Conservation (phyloP, 2,113 vertebrate genomes). For the Coreoperca whiteheadi region DNA sequence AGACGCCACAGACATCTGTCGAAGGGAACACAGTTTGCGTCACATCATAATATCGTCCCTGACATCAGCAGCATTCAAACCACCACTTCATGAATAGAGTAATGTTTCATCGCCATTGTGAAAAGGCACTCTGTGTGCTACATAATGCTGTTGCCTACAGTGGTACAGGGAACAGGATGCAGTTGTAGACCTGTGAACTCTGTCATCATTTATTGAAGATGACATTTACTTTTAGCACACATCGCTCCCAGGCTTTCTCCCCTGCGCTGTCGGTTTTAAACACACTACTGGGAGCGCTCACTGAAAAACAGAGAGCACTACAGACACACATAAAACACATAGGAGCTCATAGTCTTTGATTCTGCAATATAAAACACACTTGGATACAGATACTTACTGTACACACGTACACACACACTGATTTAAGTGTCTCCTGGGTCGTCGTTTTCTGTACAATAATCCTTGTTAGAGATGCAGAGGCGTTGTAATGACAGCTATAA, state of each 20-base stretch:
- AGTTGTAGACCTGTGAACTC: constrained; percentile 76
- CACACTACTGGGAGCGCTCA: constrained; percentile 70
- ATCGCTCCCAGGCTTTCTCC: constrained; percentile 70
- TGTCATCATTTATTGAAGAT: constrained; percentile 81
- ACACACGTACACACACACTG: constrained; percentile 24
- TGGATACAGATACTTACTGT: constrained; percentile 50
- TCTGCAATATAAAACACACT: constrained; percentile 64
- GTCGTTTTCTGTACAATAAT: constrained; percentile 72
- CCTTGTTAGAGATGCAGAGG: constrained; percentile 75
- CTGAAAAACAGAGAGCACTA: constrained; percentile 61
- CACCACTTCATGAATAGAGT: constrained; percentile 47
- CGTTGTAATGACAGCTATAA: constrained; percentile 76
- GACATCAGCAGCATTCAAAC: constrained; percentile 51
- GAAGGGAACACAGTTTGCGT: constrained; percentile 46
- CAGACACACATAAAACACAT: constrained; percentile 68
- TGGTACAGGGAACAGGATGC: constrained; percentile 64
- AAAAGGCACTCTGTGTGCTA: constrained; percentile 57
- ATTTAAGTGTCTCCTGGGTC: constrained; percentile 63
- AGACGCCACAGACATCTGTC: constrained; percentile 42
- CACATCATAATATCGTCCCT: constrained; percentile 29
- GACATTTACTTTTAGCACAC: constrained; percentile 81
- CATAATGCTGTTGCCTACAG: constrained; percentile 57
- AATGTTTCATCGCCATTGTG: constrained; percentile 63
- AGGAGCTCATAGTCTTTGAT: constrained; percentile 59
- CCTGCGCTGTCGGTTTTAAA: constrained; percentile 70